Conservation (phyloP, 2,888 invertebrate species). For the Synanthedon formicaeformis region DNA sequence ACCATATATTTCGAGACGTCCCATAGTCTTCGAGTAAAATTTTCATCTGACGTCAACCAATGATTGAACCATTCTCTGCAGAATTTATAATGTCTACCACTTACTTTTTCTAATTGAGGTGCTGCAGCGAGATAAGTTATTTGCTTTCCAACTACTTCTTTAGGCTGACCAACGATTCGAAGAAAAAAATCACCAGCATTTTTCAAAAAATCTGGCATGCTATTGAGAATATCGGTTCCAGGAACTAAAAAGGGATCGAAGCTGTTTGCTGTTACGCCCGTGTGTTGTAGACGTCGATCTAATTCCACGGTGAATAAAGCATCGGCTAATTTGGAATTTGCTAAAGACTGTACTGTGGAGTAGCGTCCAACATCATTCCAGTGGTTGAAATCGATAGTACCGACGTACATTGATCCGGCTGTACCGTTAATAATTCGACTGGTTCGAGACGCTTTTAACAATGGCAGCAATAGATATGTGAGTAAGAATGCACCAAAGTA, state of each 20-base stretch:
- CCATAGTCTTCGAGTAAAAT: constrained; percentile 37
- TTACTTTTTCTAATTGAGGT: constrained; percentile 26
- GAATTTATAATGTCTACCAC: constrained; percentile 45
- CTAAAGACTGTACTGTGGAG: constrained; percentile 25
- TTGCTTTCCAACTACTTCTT: constrained; percentile 42
- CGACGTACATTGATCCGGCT: constrained; percentile 68
- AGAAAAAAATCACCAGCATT: constrained; percentile 30
- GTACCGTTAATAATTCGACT: constrained; percentile 76
- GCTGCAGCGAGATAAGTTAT: constrained; percentile 42
- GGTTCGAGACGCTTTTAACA: constrained; percentile 64
- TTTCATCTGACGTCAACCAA: constrained; percentile 31
- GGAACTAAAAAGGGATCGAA: constrained; percentile 65
- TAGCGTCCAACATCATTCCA: constrained; percentile 45
- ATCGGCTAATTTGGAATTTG: constrained; percentile 72
- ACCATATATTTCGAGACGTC: constrained; percentile 38
- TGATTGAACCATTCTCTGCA: constrained; percentile 38
- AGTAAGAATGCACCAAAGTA: constrained; percentile 80
- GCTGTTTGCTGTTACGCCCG: constrained; percentile 74
- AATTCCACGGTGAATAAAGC: constrained; percentile 73
- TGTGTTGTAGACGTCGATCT: constrained; percentile 60
- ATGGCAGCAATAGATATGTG: constrained; percentile 73
- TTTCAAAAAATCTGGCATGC: constrained; percentile 22
- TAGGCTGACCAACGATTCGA: constrained; percentile 36
- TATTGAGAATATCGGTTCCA: constrained; percentile 38
- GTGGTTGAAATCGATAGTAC: constrained; percentile 45